A percentile compares a stretch with the other conserved stretches of the same genome.
phyloP scores from a whole-genome alignment of 2,113 vertebrate species.

The Pantherophis guttatus region DNA sequence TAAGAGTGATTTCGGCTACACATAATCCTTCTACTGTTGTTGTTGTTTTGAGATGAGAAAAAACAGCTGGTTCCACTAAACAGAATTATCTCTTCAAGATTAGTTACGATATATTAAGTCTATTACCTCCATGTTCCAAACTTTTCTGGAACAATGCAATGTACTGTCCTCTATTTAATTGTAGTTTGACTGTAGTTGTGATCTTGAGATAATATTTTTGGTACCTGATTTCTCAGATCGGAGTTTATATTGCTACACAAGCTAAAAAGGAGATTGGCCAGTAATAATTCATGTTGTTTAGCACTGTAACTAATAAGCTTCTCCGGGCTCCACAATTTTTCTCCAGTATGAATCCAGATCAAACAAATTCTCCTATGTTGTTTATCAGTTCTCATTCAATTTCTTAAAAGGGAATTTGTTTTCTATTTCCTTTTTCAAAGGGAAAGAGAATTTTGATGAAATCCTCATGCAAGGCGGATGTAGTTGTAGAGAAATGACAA shows the following conservation, averaged over 20 bases:
- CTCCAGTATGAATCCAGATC: neutral
- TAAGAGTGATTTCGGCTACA: neutral
- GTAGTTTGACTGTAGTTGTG: neutral
- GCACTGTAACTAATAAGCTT: neutral
- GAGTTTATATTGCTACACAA: neutral
- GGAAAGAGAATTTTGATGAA: neutral
- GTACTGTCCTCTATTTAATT: neutral
- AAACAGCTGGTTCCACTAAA: neutral
- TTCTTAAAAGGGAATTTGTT: neutral
- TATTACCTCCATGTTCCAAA: neutral
- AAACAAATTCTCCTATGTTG: neutral
- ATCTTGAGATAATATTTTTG: neutral
- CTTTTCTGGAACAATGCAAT: neutral
- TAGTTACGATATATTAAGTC: neutral
- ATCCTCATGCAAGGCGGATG: neutral
- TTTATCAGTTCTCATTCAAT: neutral
- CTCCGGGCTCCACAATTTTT: neutral
- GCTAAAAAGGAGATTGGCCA: neutral
- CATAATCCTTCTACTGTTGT: neutral
- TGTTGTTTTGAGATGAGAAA: neutral
- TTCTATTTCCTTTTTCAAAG: neutral
- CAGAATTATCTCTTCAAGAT: neutral
- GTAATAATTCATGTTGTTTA: neutral
- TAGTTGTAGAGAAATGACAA: neutral
- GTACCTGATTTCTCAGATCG: neutral